Conservation (phyloP, 2,888 invertebrate species). For the Drosophila buzzatii region DNA sequence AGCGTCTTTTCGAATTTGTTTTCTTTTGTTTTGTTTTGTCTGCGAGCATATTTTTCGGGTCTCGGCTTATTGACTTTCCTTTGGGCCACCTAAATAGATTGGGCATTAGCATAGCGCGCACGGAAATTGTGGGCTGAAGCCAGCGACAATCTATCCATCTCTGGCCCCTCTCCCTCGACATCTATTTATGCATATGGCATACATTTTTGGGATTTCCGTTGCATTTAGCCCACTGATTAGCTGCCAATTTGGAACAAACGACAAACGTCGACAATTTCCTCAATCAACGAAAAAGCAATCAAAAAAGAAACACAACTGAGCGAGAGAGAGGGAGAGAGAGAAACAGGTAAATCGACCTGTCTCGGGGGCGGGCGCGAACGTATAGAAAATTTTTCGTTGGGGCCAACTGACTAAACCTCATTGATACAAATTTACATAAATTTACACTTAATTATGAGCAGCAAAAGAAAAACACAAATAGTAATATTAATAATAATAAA, state of each 20-base stretch:
- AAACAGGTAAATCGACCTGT: constrained; percentile 43
- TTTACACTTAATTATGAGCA: constrained; percentile 76
- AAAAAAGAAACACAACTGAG: constrained; percentile 17
- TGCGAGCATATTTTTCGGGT: constrained; percentile 2
- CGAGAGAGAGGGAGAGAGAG: neutral
- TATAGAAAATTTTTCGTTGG: constrained; percentile 7
- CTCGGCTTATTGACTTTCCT: constrained; percentile 56
- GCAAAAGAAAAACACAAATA: constrained; percentile 15
- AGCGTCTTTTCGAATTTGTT: constrained; percentile 17
- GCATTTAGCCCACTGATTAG: constrained; percentile 73
- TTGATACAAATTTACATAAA: constrained; percentile 68
- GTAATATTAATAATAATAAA: constrained; percentile 14
- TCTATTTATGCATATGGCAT: constrained; percentile 29
- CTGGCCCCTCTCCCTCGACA: neutral
- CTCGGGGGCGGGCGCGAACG: constrained; percentile 45
- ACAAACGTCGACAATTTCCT: constrained; percentile 70
- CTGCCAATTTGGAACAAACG: constrained; percentile 62
- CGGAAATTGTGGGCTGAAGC: constrained; percentile 69
- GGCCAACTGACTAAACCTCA: constrained; percentile 5
- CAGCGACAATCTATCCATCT: neutral
- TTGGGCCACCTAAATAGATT: constrained; percentile 54
- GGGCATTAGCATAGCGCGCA: constrained; percentile 65
- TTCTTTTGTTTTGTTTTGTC: constrained; percentile 5
- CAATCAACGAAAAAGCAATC: constrained; percentile 69
- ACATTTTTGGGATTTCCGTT: constrained; percentile 71